Conservation (phyloP, 1,140 invertebrate species). For the Drosophila ficusphila region DNA sequence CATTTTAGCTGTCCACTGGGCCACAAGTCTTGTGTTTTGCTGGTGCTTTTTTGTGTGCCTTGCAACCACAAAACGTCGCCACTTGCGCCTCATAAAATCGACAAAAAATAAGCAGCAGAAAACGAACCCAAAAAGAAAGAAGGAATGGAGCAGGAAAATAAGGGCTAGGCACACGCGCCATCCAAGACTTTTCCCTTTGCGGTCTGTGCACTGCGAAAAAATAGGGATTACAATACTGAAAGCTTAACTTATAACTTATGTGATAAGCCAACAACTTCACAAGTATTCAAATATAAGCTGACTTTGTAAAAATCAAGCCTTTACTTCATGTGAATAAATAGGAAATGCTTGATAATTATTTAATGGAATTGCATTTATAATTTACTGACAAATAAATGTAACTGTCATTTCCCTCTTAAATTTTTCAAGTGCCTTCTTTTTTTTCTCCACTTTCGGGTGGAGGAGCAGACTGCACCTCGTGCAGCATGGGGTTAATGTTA, state of each 20-base stretch:
- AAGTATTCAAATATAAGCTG: too few relatives aligned
- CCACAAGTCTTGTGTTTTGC: constrained; percentile 8
- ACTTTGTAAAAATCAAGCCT: background rate
- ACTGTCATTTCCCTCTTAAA: too few relatives aligned
- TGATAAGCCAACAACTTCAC: too few relatives aligned
- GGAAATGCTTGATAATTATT: too few relatives aligned
- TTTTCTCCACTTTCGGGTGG: constrained; percentile 12
- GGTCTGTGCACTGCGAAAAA: constrained; percentile 1
- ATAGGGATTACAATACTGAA: background rate
- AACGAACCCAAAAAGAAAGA: constrained; percentile 28
- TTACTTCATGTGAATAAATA: too few relatives aligned
- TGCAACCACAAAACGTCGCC: constrained; percentile 82
- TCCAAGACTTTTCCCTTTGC: constrained; percentile 41
- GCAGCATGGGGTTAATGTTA: constrained; percentile 39
- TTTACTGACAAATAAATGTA: too few relatives aligned
- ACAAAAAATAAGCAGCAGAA: constrained; percentile 20
- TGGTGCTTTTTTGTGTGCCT: constrained; percentile 56
- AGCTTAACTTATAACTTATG: background rate
- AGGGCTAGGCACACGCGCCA: constrained; percentile 82
- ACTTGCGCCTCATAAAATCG: constrained; percentile 81
- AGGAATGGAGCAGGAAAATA: constrained; percentile 67
- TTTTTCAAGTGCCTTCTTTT: constrained; percentile 4
- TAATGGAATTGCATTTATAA: too few relatives aligned
- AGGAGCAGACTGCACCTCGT: constrained; percentile 38
- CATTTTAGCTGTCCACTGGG: constrained; percentile 73